Conservation (phyloP, 2,888 invertebrate genomes). For the Andricus curvator region DNA sequence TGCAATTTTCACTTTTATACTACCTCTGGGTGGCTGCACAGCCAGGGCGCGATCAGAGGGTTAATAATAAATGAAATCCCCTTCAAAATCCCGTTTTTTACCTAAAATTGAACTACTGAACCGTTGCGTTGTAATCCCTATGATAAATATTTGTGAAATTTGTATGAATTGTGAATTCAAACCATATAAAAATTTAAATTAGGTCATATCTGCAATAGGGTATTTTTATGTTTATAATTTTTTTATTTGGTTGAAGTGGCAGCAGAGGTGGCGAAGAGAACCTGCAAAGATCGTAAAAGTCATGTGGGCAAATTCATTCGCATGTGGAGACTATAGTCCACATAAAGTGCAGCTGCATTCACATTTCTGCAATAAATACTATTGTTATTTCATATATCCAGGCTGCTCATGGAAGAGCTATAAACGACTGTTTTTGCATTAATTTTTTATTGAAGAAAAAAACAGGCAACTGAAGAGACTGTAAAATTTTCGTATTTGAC, state of each 20-base stretch:
- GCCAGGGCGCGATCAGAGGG: too few species aligned
- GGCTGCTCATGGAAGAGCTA: not conserved
- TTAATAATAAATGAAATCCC: too few species aligned
- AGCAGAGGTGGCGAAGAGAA: not conserved
- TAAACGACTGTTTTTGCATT: not conserved
- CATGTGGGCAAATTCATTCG: conserved; percentile 24
- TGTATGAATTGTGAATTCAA: too few species aligned
- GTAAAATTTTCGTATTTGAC: not conserved
- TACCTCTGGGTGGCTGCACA: too few species aligned
- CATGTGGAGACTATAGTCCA: not conserved
- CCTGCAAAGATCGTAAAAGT: conserved; percentile 29
- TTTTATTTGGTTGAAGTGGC: not conserved
- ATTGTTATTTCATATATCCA: not conserved
- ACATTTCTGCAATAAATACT: conserved; percentile 22
- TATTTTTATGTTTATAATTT: too few species aligned
- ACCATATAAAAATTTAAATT: too few species aligned
- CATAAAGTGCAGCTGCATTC: conserved; percentile 17
- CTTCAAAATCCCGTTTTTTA: too few species aligned
- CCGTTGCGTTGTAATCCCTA: too few species aligned
- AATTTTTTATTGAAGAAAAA: not conserved
- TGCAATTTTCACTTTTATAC: too few species aligned
- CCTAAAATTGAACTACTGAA: too few species aligned
- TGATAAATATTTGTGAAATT: too few species aligned
- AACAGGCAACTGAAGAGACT: not conserved
- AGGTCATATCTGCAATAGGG: too few species aligned